Evolutionary conservation across 2,797 vertebrate species (phyloP), one percentile per base, ranked within the genome.

Genomic region (Meda fulgida): DNA sequence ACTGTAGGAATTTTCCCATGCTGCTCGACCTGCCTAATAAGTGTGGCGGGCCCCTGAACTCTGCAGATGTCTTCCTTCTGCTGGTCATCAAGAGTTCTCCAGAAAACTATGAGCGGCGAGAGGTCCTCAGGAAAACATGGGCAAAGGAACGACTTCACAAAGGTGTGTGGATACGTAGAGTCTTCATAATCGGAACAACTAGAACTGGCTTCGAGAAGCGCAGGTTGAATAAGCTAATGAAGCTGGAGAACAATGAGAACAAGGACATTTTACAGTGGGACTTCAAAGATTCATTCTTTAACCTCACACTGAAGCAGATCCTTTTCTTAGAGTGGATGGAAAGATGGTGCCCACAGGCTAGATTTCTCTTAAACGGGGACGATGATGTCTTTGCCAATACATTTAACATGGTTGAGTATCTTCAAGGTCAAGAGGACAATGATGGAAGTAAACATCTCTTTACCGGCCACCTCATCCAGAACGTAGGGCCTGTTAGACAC

Each of bases 291-390:
- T 85, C 94, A 0, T 97, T 97, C 92, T 97, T 93, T 91, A 98
- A 98, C 92, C 95, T 98, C 72, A 97, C 96, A 0, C 90, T 97
- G 84, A 98, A 97, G 87, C 97, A 97, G 91, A 81, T 96, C 0
- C 93, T 97, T 5, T 97, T 97, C 65, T 86, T 97, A 1, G 23
- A 92, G 79, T 98, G 97, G 97, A 92, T 96, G 92, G 90, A 91
- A 14, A 76, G 77, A 0, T 87, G 55, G 82, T 97, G 97, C 79
- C 90, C 94, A 0, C 65, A 91, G 0, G 93, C 85, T 51, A 93
- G 81, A 76, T 97, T 97, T 84, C 0, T 96, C 72, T 90, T 97
- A 19, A 97, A 97, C 1, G 94, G 96, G 0, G 96, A 97, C 0
- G 96, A 97, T 0, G 96, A 97, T 2, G 92, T 97, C 77, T 97